These are phyloP conservation scores for Armadillidium nasatum DNA, from an alignment of 1,140 invertebrate genomes.

Conservation along the genomic window DNA sequence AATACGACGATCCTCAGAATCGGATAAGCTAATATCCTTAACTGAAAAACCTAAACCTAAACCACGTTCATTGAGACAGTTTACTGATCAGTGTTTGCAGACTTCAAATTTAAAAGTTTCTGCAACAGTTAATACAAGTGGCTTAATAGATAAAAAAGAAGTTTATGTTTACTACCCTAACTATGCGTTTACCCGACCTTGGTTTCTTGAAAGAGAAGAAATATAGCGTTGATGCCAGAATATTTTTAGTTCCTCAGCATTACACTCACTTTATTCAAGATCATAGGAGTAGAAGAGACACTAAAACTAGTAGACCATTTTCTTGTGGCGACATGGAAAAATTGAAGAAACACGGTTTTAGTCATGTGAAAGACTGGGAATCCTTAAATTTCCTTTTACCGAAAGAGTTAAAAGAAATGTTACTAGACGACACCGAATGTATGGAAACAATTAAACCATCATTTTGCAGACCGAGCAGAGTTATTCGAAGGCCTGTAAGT, in stretches of 20 bases:
- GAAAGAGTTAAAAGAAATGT: slow-evolving; percentile 60
- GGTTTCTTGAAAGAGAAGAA: slow-evolving; percentile 67
- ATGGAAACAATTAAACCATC: slow-evolving; percentile 45
- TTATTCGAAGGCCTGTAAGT: slow-evolving; percentile 49
- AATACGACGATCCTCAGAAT: slow-evolving; percentile 40
- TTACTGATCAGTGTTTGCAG: slow-evolving; percentile 44
- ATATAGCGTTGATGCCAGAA: slow-evolving; percentile 56
- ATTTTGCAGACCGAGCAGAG: slow-evolving; percentile 39
- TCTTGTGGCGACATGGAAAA: slow-evolving; percentile 77
- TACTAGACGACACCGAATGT: slow-evolving; percentile 46
- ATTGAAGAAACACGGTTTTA: slow-evolving; percentile 67
- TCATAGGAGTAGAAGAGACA: slow-evolving; percentile 49
- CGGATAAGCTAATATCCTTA: slow-evolving; percentile 26
- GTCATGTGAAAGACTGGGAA: slow-evolving; percentile 84
- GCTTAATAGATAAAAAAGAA: slow-evolving; percentile 40
- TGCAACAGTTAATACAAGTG: slow-evolving; percentile 40
- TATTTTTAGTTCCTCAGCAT: slow-evolving; percentile 57
- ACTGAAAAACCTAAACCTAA: slow-evolving; percentile 40
- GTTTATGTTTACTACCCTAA: slow-evolving; percentile 86
- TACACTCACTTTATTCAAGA: slow-evolving; percentile 44
- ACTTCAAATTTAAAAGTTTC: slow-evolving; percentile 44
- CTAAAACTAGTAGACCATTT: slow-evolving; percentile 58
- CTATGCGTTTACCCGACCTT: slow-evolving; percentile 81
- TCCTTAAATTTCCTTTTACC: slow-evolving; percentile 80
- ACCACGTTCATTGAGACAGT: slow-evolving; percentile 38